Evolutionary conservation across 2,888 invertebrate species (phyloP).

Genomic region (Morpho helenor): DNA sequence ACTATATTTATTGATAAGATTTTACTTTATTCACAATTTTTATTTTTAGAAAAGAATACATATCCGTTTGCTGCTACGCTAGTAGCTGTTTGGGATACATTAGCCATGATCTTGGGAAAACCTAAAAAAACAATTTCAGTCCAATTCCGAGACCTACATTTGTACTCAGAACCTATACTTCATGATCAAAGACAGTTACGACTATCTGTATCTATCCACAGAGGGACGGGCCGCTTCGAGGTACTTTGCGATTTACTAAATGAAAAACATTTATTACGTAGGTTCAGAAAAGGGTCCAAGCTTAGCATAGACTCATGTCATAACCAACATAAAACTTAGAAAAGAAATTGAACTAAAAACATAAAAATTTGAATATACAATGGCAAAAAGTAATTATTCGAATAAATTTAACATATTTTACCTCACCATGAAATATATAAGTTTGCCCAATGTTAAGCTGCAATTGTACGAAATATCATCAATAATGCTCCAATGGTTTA

Average conservation of each 20-base stretch:
- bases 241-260: slow-evolving; percentile 35
- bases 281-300: too few species aligned
- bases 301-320: too few species aligned
- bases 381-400: too few species aligned
- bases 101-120: slow-evolving; percentile 78
- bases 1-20: not conserved
- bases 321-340: too few species aligned
- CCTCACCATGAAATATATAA: too few species aligned
- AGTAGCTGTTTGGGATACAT: slow-evolving; percentile 83
- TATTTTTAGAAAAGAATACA: slow-evolving; percentile 77
- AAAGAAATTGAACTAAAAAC: too few species aligned
- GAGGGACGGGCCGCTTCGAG: slow-evolving; percentile 80
- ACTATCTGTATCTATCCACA: slow-evolving; percentile 79
- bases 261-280: too few species aligned
- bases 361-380: too few species aligned
- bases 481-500: too few species aligned
- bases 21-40: not conserved
- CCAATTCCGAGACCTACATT: slow-evolving; percentile 82
- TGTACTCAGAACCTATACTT: slow-evolving; percentile 76
- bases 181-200: slow-evolving; percentile 70
- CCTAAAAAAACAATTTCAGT: slow-evolving; percentile 83
- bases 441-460: too few species aligned
- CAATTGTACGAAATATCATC: too few species aligned
- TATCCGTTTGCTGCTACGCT: slow-evolving; percentile 89
- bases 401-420: too few species aligned